Evolutionary conservation across 1,140 invertebrate genomes (phyloP).

Genomic region (Elymnias hypermnestra): DNA sequence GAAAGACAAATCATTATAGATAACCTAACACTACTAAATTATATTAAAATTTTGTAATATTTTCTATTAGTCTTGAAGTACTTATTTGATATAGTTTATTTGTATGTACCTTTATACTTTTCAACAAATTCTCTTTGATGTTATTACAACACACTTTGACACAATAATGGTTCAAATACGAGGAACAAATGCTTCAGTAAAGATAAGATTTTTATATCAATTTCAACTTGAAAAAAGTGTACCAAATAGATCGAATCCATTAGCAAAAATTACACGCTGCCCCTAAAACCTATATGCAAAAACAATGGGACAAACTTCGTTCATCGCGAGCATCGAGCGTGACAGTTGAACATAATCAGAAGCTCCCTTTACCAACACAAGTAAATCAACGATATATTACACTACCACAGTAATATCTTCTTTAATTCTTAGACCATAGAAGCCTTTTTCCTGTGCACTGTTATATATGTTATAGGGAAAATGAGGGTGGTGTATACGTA

Average conservation of each 20-base stretch:
- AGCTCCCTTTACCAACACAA: slow-evolving; percentile 32
- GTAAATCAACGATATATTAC: background rate
- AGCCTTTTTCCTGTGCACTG: slow-evolving; percentile 7
- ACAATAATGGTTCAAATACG: too few relatives aligned
- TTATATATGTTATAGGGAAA: background rate
- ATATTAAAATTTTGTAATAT: too few relatives aligned
- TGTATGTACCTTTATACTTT: too few relatives aligned
- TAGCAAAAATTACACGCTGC: slow-evolving; percentile 8
- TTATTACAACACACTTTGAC: too few relatives aligned
- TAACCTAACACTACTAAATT: too few relatives aligned
- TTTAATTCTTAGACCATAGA: background rate
- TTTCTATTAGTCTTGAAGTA: too few relatives aligned
- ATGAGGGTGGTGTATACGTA: slow-evolving; percentile 7
- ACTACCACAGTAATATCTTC: background rate
- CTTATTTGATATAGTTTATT: too few relatives aligned
- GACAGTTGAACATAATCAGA: slow-evolving; percentile 68
- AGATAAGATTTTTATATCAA: too few relatives aligned
- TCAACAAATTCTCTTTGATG: too few relatives aligned
- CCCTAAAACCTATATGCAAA: slow-evolving; percentile 18
- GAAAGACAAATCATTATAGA: too few relatives aligned
- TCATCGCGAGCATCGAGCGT: slow-evolving; percentile 37
- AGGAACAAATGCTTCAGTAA: too few relatives aligned
- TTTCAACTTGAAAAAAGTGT: too few relatives aligned
- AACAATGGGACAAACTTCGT: slow-evolving; percentile 22
- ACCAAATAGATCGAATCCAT: slow-evolving; percentile 3